A percentile compares a stretch with the other conserved stretches of the same genome.
Conservation (phyloP, 1,140 invertebrate genomes). For the Penaeus chinensis region DNA sequence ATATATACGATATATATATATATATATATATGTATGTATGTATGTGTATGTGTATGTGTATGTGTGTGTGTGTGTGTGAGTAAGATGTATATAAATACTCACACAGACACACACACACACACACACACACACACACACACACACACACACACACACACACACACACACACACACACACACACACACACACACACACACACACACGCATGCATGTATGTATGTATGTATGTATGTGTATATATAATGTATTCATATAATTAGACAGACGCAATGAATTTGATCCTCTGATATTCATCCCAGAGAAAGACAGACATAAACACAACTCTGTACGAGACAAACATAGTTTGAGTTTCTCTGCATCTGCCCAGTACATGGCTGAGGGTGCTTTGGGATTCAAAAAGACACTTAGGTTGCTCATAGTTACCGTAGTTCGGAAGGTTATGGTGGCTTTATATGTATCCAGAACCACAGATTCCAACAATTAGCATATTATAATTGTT, state of each 20-base stretch:
- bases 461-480: too few relatives aligned
- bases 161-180: neutral
- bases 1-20: neutral
- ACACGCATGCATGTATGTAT: neutral
- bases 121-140: too few relatives aligned
- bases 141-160: neutral
- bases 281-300: too few relatives aligned
- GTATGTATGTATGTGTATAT: neutral
- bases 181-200: neutral
- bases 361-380: too few relatives aligned
- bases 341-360: too few relatives aligned
- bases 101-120: neutral
- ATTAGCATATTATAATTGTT: too few relatives aligned
- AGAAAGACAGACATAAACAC: too few relatives aligned
- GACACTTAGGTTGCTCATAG: too few relatives aligned
- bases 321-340: too few relatives aligned
- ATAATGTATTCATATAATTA: neutral
- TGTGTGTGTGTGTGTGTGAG: constrained; percentile 3
- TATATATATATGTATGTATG: neutral
- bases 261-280: neutral
- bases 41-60: neutral
- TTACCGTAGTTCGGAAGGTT: too few relatives aligned
- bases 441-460: too few relatives aligned
- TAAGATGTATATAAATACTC: neutral
- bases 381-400: too few relatives aligned